A percentile compares a stretch with the other conserved stretches of the same genome.
These are phyloP conservation scores for Prolemur simus DNA, from an alignment of 2,113 vertebrate species.

Conservation along the genomic window DNA sequence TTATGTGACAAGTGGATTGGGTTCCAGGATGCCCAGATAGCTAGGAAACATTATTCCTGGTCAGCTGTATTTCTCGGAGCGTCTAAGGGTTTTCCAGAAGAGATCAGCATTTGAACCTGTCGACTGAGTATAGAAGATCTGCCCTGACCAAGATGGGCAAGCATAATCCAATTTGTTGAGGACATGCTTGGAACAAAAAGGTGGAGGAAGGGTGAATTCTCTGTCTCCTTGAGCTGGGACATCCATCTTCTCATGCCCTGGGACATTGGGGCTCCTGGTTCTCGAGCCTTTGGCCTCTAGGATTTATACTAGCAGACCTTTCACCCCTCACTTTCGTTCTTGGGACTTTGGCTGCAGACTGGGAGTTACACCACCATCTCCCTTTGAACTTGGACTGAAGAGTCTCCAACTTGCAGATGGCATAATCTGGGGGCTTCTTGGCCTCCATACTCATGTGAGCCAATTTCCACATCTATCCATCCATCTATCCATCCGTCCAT, in stretches of 20 bases:
- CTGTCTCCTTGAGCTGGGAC: not conserved
- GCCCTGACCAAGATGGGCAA: not conserved
- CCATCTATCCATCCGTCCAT: not conserved
- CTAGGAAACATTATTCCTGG: not conserved
- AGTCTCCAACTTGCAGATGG: not conserved
- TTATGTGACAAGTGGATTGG: not conserved
- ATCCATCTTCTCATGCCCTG: not conserved
- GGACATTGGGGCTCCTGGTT: not conserved
- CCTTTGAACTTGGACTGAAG: not conserved
- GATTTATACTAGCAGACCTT: not conserved
- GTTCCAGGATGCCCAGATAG: no score
- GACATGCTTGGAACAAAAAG: not conserved
- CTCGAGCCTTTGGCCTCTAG: not conserved
- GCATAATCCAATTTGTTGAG: not conserved
- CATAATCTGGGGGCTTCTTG: not conserved
- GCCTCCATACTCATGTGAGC: not conserved
- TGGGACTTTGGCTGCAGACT: not conserved
- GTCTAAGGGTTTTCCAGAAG: not conserved
- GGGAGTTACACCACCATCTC: rapidly evolving
- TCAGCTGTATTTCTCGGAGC: not conserved
- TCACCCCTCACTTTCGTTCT: not conserved
- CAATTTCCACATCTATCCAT: not conserved
- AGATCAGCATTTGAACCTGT: not conserved
- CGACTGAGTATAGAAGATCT: not conserved
- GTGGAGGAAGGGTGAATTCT: not conserved